Base-by-base conservation (phyloP, 1,140 invertebrate species). In the Leptinotarsa defecta region DNA sequence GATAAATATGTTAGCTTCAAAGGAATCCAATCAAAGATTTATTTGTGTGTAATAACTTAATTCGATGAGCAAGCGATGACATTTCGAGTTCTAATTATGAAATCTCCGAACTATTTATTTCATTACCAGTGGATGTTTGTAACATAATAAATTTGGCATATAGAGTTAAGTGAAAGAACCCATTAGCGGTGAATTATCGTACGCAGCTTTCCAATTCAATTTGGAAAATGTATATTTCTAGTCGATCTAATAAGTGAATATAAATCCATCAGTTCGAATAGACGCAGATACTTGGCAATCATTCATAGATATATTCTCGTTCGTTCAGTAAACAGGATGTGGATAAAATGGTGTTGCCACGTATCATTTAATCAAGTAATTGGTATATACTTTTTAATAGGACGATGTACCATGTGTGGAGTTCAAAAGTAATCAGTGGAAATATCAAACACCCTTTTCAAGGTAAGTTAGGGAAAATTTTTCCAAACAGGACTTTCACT, bases 211-310 rank as follows among this genome's bases (percentile, higher is more conserved):
- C 67, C 73, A 67, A 74, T 74, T 74, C 70, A 74, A 74, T 75
- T 75, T 75, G 70, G 34, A 43, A 68, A 68, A 43, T 68, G 65
- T 68, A 24, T 24, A 34, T 43, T 34, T 68, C 27, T 68, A 68
- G 71, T 68, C 74, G 74, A 70, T 75, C 74, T 75, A 75, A 75
- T 75, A 75, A 74, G 74, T 57, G 68, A 62, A 63, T 70, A 63
- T 75, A 75, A 75, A 75, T 75, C 74, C 63, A 75, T 71, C 68
- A 43, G 34, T 63, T 48, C 48, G 13, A 27, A 22, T 61, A 43
- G 74, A 70, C 22, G 22, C 52, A 57, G 52, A 57, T 57, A 57
- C 52, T 57, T 57, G 52, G 52, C 52, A 15, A 57, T 57, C 4
- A n/a, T 17, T 57, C 52, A n/a, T 57, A 57, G 52, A 57, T n/a